Conservation (phyloP, 2,888 invertebrate species). For the Chesias legatella region DNA sequence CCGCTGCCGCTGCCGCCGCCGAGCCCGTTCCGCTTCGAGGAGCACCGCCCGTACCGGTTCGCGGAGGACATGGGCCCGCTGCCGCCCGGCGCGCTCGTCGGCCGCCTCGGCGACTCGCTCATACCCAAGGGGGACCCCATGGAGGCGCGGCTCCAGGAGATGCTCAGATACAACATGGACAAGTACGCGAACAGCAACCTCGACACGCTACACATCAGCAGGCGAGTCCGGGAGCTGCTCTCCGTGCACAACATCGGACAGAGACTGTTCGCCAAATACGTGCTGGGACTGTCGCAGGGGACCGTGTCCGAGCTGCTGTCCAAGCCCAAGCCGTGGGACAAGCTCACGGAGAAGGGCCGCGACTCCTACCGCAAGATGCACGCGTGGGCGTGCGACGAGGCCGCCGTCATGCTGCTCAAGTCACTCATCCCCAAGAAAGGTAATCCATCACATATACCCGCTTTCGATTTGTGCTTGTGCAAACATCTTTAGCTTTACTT, state of each 20-base stretch:
- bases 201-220: constrained; percentile 96
- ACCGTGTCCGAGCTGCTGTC: constrained; percentile 98
- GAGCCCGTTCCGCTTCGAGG: constrained; percentile 89
- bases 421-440: constrained; percentile 99
- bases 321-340: constrained; percentile 99
- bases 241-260: constrained; percentile 99
- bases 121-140: constrained; percentile 96
- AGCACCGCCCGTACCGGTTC: constrained; percentile 90
- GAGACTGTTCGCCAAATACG: constrained; percentile 98
- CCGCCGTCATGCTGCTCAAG: constrained; percentile 97
- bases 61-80: constrained; percentile 88
- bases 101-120: constrained; percentile 91
- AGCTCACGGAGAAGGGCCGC: constrained; percentile 98
- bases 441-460: constrained; percentile 59
- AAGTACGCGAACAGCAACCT: constrained; percentile 96
- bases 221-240: constrained; percentile 94
- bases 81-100: constrained; percentile 90
- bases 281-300: constrained; percentile 97
- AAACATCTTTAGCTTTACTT: constrained; percentile 11
- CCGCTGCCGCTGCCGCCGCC: constrained; percentile 74
- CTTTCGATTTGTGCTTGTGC: constrained; percentile 34
- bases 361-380: constrained; percentile 99
- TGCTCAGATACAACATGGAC: constrained; percentile 97
- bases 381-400: constrained; percentile 99
- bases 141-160: constrained; percentile 95